Percentiles rank a stretch among this genome's conserved stretches.
These are phyloP conservation scores for Metopolophium dirhodum DNA, from an alignment of 1,140 invertebrate species.

Conservation along the genomic window DNA sequence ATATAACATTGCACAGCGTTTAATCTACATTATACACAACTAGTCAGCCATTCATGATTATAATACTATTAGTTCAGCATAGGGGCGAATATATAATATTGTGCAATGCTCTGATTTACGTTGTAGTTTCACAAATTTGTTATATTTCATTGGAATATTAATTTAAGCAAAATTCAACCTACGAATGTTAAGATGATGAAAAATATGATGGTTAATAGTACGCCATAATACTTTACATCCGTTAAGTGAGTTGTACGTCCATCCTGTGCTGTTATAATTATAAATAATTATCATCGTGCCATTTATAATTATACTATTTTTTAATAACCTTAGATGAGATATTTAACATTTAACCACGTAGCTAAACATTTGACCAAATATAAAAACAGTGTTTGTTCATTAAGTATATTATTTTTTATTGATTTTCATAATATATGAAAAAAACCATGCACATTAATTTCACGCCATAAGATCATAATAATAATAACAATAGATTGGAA, in stretches of 20 bases:
- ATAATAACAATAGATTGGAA: background rate
- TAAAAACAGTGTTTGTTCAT: background rate
- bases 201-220: background rate
- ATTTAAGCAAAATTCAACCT: background rate
- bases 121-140: background rate
- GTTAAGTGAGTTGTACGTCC: background rate
- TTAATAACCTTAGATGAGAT: background rate
- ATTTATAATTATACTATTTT: background rate
- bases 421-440: background rate
- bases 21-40: background rate
- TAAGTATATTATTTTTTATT: background rate
- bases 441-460: background rate
- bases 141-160: background rate
- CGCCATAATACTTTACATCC: slow-evolving; percentile 30
- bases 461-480: no score
- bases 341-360: background rate
- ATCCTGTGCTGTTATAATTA: slow-evolving; percentile 14
- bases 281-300: slow-evolving; percentile 9
- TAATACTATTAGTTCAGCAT: background rate
- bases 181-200: background rate
- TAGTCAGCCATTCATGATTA: background rate
- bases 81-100: no score
- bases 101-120: background rate
- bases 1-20: background rate
- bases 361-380: background rate